phyloP scores from a whole-genome alignment of 2,888 invertebrate species.

The Molanna angustata region DNA sequence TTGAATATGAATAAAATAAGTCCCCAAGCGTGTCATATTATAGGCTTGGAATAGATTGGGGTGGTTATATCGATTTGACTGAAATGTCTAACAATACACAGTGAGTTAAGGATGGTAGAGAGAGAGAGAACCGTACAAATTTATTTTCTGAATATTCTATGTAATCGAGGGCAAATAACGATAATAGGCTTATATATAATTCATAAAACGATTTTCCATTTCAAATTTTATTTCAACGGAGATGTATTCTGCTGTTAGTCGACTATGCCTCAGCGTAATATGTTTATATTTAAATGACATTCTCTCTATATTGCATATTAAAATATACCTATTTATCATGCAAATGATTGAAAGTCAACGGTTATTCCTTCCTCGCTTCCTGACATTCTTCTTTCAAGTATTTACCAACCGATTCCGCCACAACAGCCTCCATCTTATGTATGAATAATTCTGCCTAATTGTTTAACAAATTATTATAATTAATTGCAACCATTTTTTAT shows the following conservation, averaged over 20 bases:
- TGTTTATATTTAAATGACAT: not conserved
- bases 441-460: no score
- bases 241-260: no score
- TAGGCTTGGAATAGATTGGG: slow-evolving; percentile 13
- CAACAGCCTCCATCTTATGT: no score
- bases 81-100: slow-evolving; percentile 18
- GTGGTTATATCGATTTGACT: slow-evolving; percentile 21
- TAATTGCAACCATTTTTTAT: no score
- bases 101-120: no score
- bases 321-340: not conserved
- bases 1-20: not conserved
- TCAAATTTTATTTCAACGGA: slow-evolving; percentile 10
- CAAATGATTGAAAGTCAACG: not conserved
- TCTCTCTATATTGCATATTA: no score
- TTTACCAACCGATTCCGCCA: no score
- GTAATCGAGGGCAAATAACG: slow-evolving; percentile 25
- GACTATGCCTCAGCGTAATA: not conserved
- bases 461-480: no score
- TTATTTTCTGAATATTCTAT: slow-evolving; percentile 25
- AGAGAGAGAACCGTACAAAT: slow-evolving; percentile 19
- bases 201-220: slow-evolving; percentile 19
- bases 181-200: slow-evolving; percentile 22
- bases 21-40: slow-evolving; percentile 1
- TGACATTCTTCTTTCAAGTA: no score
- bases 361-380: no score